Evolutionary conservation across 2,113 vertebrate species (phyloP).

Genomic region (Cyanistes caeruleus): DNA sequence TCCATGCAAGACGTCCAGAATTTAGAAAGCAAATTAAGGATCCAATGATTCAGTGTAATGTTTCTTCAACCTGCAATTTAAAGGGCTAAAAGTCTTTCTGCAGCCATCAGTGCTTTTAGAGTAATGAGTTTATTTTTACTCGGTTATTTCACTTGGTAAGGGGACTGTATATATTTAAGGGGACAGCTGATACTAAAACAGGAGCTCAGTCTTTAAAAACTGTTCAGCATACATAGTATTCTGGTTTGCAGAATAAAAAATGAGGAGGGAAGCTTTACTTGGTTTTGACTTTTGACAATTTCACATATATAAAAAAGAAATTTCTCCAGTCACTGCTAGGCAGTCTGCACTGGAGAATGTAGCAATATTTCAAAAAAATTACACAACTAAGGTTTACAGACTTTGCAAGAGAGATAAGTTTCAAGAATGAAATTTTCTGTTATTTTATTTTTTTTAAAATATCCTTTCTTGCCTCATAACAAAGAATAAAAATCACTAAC

Average conservation of each 20-base stretch:
- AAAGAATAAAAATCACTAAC: neutral
- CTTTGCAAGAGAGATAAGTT: neutral
- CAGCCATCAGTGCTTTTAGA: neutral
- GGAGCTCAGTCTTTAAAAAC: neutral
- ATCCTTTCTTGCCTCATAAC: neutral
- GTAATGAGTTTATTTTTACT: constrained; percentile 6
- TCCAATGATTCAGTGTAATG: constrained; percentile 12
- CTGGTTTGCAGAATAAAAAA: neutral
- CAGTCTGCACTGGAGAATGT: neutral
- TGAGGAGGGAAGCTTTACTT: neutral
- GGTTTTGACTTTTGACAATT: neutral
- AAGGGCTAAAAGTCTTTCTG: constrained; percentile 15
- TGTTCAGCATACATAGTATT: neutral
- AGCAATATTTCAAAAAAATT: neutral
- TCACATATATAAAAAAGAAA: neutral
- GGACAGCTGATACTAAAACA: neutral
- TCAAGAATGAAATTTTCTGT: neutral
- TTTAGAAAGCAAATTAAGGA: constrained; percentile 31
- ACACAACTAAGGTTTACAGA: neutral
- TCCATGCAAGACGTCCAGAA: neutral
- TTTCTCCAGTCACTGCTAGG: neutral
- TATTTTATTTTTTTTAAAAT: neutral
- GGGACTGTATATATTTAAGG: neutral
- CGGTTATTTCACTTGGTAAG: constrained; percentile 28
- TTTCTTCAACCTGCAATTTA: constrained; percentile 35